Conservation (phyloP, 2,888 invertebrate genomes). For the Drosophila meridiana region DNA sequence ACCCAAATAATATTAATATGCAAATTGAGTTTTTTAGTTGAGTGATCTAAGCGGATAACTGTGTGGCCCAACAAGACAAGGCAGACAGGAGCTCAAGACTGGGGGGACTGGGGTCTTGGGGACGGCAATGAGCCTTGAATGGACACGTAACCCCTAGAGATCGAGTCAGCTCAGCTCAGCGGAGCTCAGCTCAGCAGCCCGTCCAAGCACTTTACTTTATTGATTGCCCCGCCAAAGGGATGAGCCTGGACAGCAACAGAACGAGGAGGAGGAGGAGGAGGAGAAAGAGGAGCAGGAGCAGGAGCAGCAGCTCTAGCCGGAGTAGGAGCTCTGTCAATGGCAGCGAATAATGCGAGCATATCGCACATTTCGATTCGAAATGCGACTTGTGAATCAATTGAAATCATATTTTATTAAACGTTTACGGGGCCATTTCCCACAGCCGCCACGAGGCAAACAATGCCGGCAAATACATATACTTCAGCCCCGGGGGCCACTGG, state of each 20-base stretch:
- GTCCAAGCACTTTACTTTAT: conserved; percentile 64
- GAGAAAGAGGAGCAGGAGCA: background rate
- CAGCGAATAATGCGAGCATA: conserved; percentile 44
- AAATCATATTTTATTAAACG: conserved; percentile 78
- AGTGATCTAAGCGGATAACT: conserved; percentile 83
- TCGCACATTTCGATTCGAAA: conserved; percentile 63
- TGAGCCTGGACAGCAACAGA: conserved; percentile 19
- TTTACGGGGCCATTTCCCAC: conserved; percentile 74
- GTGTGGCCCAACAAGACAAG: conserved; percentile 46
- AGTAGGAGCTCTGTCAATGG: conserved; percentile 6
- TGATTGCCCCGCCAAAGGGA: conserved; percentile 62
- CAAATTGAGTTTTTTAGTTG: conserved; percentile 85
- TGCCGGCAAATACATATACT: conserved; percentile 30
- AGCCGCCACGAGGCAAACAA: conserved; percentile 66
- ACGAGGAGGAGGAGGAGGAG: background rate
- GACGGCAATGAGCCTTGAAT: conserved; percentile 39
- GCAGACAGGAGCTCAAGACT: background rate
- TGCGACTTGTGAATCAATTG: conserved; percentile 76
- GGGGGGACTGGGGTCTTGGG: background rate
- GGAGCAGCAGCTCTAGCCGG: background rate
- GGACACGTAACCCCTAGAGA: conserved; percentile 58
- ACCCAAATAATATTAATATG: conserved; percentile 83
- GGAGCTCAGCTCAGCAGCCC: conserved; percentile 16
- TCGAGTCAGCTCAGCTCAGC: conserved; percentile 25
- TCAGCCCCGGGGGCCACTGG: conserved; percentile 23